phyloP scores from a whole-genome alignment of 2,888 invertebrate genomes.

The Thymelicus lineola region DNA sequence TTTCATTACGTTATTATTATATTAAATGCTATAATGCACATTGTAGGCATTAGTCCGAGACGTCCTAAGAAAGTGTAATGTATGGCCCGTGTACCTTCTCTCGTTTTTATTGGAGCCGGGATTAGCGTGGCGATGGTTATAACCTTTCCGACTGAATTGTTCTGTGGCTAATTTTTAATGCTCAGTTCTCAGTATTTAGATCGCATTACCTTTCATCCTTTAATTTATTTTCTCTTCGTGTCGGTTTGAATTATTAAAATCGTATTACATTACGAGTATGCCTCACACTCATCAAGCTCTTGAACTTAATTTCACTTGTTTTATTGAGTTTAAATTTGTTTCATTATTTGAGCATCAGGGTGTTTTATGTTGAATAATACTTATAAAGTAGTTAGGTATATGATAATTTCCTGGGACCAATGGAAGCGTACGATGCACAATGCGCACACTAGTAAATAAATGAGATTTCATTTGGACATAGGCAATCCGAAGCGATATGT shows the following conservation, averaged over 20 bases:
- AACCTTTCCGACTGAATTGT: slow-evolving; percentile 68
- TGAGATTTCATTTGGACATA: too few species aligned
- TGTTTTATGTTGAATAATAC: neutral
- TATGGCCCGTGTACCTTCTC: slow-evolving; percentile 57
- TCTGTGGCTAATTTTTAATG: slow-evolving; percentile 49
- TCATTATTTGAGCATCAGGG: slow-evolving; percentile 1
- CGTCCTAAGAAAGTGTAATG: slow-evolving; percentile 73
- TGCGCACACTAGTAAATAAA: too few species aligned
- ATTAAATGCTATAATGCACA: slow-evolving; percentile 85
- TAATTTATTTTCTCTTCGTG: slow-evolving; percentile 36
- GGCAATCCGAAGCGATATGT: too few species aligned
- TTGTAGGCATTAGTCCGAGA: slow-evolving; percentile 81
- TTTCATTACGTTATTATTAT: slow-evolving; percentile 86
- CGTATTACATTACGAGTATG: slow-evolving; percentile 33
- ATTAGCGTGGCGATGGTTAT: slow-evolving; percentile 70
- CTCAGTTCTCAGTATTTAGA: slow-evolving; percentile 39
- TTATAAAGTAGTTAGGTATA: too few species aligned
- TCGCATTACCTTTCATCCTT: slow-evolving; percentile 39
- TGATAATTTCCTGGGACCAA: too few species aligned
- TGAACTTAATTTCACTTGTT: slow-evolving; percentile 18
- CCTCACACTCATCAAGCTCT: slow-evolving; percentile 21
- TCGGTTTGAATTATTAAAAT: slow-evolving; percentile 38
- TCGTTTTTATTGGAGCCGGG: slow-evolving; percentile 67
- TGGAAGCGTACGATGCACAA: too few species aligned
- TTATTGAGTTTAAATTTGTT: slow-evolving; percentile 10